These are phyloP conservation scores for Sphenodon punctatus DNA, from an alignment of 2,797 vertebrate genomes.

Conservation along the genomic window DNA sequence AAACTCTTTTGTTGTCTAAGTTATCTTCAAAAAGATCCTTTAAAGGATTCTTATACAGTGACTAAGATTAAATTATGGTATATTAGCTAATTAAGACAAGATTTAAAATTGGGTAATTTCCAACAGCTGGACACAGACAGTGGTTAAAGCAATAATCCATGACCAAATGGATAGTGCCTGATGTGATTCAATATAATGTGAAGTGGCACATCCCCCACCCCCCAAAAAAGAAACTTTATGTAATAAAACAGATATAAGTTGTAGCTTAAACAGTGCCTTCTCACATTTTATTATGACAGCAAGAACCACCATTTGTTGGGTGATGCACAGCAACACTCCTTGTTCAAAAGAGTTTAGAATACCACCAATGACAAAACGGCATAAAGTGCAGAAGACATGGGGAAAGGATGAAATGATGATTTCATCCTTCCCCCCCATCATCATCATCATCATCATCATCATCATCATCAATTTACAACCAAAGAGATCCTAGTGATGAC, in stretches of 20 bases:
- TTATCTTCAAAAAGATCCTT: constrained; percentile 75
- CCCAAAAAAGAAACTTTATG: constrained; percentile 4
- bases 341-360: too few relatives aligned
- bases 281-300: too few relatives aligned
- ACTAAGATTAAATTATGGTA: constrained; percentile 77
- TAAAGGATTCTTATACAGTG: constrained; percentile 75
- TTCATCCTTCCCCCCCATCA: too few relatives aligned
- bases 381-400: too few relatives aligned
- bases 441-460: too few relatives aligned
- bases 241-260: not conserved
- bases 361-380: too few relatives aligned
- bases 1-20: constrained; percentile 69
- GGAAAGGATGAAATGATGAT: too few relatives aligned
- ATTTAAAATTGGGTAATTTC: constrained; percentile 76
- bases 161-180: constrained; percentile 72
- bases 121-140: constrained; percentile 75
- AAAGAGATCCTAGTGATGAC: too few relatives aligned
- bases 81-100: constrained; percentile 81
- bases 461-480: too few relatives aligned
- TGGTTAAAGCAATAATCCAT: constrained; percentile 72
- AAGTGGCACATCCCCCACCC: constrained; percentile 52
- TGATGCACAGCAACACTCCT: too few relatives aligned
- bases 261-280: not conserved
- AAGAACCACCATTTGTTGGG: too few relatives aligned
- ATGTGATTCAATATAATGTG: constrained; percentile 65